A percentile compares a stretch with the other conserved stretches of the same genome.
These are phyloP conservation scores for Troides oblongomaculatus DNA, from an alignment of 2,888 invertebrate species.

Conservation along the genomic window DNA sequence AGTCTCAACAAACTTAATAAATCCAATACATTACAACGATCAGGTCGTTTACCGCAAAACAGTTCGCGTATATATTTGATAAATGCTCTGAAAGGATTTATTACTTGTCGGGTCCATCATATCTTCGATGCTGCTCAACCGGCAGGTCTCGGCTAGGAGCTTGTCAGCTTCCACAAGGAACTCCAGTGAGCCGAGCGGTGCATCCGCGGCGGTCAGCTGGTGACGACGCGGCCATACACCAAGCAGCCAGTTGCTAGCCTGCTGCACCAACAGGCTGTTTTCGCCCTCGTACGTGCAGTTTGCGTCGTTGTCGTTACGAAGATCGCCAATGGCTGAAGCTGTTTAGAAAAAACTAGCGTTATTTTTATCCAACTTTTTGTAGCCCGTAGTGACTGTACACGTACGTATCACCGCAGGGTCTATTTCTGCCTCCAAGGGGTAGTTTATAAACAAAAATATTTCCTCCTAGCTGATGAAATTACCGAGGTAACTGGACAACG, in stretches of 20 bases:
- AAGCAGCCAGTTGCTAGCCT: conserved; percentile 92
- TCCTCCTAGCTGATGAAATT: too few relatives aligned
- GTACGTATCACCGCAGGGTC: too few relatives aligned
- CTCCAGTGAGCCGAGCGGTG: conserved; percentile 83
- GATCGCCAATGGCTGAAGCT: conserved; percentile 86
- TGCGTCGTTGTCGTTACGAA: conserved; percentile 91
- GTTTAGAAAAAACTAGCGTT: conserved; percentile 14
- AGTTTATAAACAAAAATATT: too few relatives aligned
- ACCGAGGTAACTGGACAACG: too few relatives aligned
- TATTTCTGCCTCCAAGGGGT: too few relatives aligned
- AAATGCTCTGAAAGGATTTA: conserved; percentile 34
- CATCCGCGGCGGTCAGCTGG: conserved; percentile 59
- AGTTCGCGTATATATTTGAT: not conserved
- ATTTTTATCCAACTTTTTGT: not conserved
- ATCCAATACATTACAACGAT: too few relatives aligned
- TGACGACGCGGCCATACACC: conserved; percentile 76
- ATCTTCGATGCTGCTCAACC: conserved; percentile 67
- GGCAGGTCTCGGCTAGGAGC: conserved; percentile 78
- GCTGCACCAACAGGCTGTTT: conserved; percentile 93
- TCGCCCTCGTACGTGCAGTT: conserved; percentile 95
- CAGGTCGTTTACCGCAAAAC: too few relatives aligned
- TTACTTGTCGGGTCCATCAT: conserved; percentile 77
- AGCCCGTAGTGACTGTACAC: too few relatives aligned
- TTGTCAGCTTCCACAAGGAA: conserved; percentile 81
- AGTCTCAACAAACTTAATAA: too few relatives aligned